A percentile compares a stretch with the other conserved stretches of the same genome.
These are phyloP conservation scores for Phainopepla nitens DNA, from an alignment of 2,113 vertebrate genomes.

Conservation along the genomic window DNA sequence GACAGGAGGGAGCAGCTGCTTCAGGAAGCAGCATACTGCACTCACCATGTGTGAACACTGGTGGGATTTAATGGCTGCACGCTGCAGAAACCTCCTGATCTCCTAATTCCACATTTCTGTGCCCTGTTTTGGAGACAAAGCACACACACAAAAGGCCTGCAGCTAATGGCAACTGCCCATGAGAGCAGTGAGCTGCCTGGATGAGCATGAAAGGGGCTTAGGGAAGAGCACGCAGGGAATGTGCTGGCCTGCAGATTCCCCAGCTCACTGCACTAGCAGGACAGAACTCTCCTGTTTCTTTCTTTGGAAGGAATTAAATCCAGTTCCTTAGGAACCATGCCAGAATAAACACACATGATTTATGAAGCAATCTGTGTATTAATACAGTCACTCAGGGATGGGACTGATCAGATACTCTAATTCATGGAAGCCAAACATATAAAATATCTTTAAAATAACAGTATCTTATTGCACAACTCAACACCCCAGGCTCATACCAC, in stretches of 20 bases:
- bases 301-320: not conserved
- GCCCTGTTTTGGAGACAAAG: not conserved
- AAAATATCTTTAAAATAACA: not conserved
- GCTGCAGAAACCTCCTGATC: not conserved
- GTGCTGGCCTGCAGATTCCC: not conserved
- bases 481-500: not conserved
- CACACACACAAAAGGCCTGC: not conserved
- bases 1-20: not conserved
- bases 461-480: not conserved
- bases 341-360: constrained; percentile 38
- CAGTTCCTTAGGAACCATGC: not conserved
- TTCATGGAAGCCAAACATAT: not conserved
- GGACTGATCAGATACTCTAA: not conserved
- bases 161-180: not conserved
- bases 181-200: not conserved
- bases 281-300: not conserved
- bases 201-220: not conserved
- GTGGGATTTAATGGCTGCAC: not conserved
- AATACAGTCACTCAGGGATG: not conserved
- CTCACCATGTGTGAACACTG: not conserved
- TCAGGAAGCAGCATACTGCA: not conserved
- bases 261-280: not conserved
- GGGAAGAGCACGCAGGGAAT: not conserved
- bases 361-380: not conserved
- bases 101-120: not conserved